phyloP scores from a whole-genome alignment of 2,797 vertebrate species.

The Anguilla megastoma region DNA sequence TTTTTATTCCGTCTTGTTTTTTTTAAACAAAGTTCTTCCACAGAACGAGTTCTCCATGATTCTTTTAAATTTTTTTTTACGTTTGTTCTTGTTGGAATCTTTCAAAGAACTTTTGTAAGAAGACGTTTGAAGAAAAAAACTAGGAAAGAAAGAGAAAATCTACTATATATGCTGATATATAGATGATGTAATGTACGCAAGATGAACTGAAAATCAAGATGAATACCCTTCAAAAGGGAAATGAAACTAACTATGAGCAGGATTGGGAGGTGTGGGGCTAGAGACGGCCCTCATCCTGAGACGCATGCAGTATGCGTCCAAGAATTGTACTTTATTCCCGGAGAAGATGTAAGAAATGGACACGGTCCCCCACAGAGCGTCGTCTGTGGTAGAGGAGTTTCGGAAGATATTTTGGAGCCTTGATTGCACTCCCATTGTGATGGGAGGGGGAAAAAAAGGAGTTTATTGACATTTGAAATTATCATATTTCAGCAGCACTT shows the following conservation, averaged over 20 bases:
- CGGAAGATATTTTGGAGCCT: slow-evolving; percentile 16
- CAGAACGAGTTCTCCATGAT: slow-evolving; percentile 23
- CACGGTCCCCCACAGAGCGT: not conserved
- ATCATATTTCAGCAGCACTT: not conserved
- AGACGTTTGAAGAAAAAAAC: slow-evolving; percentile 1
- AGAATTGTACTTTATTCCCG: not conserved
- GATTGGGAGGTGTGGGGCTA: slow-evolving; percentile 25
- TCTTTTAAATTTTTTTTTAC: slow-evolving; percentile 31
- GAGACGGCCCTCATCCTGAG: not conserved
- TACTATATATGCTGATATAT: slow-evolving; percentile 19
- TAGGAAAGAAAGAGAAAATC: slow-evolving; percentile 1
- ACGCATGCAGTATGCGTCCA: not conserved
- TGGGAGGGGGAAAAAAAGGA: not conserved
- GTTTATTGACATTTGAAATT: slow-evolving; percentile 17
- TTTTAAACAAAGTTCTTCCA: not conserved
- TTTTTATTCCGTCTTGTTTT: not conserved
- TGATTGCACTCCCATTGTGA: slow-evolving; percentile 19
- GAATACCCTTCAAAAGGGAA: slow-evolving; percentile 53
- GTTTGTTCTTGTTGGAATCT: slow-evolving; percentile 40
- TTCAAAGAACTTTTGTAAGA: slow-evolving; percentile 21
- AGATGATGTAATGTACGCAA: slow-evolving; percentile 30
- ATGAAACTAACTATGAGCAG: slow-evolving; percentile 21
- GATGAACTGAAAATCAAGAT: slow-evolving; percentile 33
- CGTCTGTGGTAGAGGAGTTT: slow-evolving; percentile 19
- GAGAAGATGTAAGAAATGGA: not conserved